A percentile compares a stretch with the other conserved stretches of the same genome.
These are phyloP conservation scores for Tinea semifulvella DNA, from an alignment of 2,888 invertebrate genomes.

Conservation along the genomic window DNA sequence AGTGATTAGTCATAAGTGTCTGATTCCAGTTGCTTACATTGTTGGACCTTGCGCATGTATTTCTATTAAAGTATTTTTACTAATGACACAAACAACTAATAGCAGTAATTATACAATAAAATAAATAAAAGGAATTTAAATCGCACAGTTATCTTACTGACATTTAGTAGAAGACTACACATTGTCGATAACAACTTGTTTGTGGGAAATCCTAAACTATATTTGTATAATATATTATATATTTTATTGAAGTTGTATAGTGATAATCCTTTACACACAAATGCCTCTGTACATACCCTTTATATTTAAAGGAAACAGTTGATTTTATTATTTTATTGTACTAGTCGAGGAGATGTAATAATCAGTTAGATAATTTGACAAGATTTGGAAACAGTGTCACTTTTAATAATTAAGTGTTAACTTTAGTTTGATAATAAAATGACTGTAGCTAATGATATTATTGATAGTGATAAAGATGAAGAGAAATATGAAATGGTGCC, in stretches of 20 bases:
- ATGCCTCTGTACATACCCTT: slow-evolving; percentile 9
- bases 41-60: no score
- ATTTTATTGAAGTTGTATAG: background rate
- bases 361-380: background rate
- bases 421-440: no score
- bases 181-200: slow-evolving; percentile 8
- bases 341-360: background rate
- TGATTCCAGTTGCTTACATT: no score
- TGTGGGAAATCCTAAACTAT: slow-evolving; percentile 9
- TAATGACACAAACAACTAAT: no score
- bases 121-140: background rate
- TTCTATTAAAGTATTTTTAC: no score
- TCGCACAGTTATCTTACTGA: slow-evolving; percentile 1
- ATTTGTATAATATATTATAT: slow-evolving; percentile 3
- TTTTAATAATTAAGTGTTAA: background rate
- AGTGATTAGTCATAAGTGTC: no score
- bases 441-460: slow-evolving; percentile 1
- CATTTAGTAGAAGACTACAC: slow-evolving; percentile 1
- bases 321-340: slow-evolving; percentile 5
- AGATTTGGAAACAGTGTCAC: background rate
- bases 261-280: background rate
- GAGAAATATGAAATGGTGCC: slow-evolving; percentile 54
- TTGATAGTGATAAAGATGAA: slow-evolving; percentile 4
- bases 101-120: no score
- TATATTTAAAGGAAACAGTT: slow-evolving; percentile 5